Percentiles rank a stretch among this genome's conserved stretches.
These are phyloP conservation scores for Erebia aethiops DNA, from an alignment of 2,888 invertebrate genomes.

Conservation along the genomic window DNA sequence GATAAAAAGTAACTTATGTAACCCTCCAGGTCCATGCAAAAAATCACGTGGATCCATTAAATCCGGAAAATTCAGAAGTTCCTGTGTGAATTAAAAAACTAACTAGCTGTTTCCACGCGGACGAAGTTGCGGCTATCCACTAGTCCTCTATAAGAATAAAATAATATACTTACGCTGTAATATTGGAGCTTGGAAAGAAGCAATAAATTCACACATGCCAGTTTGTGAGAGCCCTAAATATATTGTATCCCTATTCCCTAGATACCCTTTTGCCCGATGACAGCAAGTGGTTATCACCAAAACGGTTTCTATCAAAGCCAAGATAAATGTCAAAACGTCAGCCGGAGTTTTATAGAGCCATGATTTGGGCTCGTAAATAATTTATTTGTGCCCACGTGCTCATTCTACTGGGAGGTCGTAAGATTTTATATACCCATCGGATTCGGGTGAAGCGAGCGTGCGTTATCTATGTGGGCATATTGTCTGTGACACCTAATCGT, in stretches of 20 bases:
- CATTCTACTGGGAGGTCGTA: slow-evolving; percentile 24
- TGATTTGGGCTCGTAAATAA: slow-evolving; percentile 34
- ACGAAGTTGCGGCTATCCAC: too few relatives aligned
- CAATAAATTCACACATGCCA: background rate
- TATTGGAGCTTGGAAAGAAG: too few relatives aligned
- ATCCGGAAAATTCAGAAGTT: too few relatives aligned
- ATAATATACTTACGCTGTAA: too few relatives aligned
- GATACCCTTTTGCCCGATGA: slow-evolving; percentile 6
- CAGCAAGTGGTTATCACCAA: slow-evolving; percentile 7
- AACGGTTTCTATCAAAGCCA: slow-evolving; percentile 19
- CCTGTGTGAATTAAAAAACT: too few relatives aligned
- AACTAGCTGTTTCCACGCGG: too few relatives aligned
- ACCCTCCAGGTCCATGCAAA: too few relatives aligned
- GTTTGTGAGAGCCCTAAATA: background rate
- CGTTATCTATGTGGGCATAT: slow-evolving; percentile 8
- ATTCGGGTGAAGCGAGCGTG: slow-evolving; percentile 22
- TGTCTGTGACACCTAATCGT: slow-evolving; percentile 7
- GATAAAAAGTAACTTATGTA: too few relatives aligned
- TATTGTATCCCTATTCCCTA: background rate
- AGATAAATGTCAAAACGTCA: slow-evolving; percentile 31
- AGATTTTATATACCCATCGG: slow-evolving; percentile 33
- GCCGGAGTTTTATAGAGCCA: slow-evolving; percentile 33
- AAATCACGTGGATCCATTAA: too few relatives aligned
- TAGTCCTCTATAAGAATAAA: too few relatives aligned
- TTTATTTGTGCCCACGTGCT: slow-evolving; percentile 32